phyloP scores from a whole-genome alignment of 1,140 invertebrate species.

The Magallana ariakensis region DNA sequence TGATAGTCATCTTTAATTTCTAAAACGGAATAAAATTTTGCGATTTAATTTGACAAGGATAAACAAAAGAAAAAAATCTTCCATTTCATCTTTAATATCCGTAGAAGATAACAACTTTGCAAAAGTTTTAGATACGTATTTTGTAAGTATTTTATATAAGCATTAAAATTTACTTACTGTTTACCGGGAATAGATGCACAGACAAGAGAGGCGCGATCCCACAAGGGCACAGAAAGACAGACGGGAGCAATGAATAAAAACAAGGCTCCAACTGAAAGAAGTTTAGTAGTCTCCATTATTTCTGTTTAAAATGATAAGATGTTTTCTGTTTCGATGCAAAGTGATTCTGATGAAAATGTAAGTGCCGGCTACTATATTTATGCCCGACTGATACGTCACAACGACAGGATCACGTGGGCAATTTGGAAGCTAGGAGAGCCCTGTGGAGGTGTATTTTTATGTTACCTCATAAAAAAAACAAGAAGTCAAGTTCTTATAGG shows the following conservation, averaged over 20 bases:
- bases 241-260: neutral
- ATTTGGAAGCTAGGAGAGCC: neutral
- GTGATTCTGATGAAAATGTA: neutral
- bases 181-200: neutral
- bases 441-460: constrained; percentile 13
- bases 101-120: too few relatives aligned
- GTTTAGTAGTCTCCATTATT: neutral
- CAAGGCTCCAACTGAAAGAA: neutral
- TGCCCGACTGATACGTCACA: neutral
- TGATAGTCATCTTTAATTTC: too few relatives aligned
- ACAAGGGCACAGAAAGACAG: constrained; percentile 3
- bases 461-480: constrained; percentile 1
- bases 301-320: neutral
- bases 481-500: neutral
- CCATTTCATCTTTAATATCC: too few relatives aligned
- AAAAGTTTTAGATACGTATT: too few relatives aligned
- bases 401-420: neutral
- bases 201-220: neutral
- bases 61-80: too few relatives aligned
- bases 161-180: neutral
- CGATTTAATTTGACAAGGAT: too few relatives aligned
- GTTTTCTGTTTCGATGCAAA: neutral
- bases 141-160: too few relatives aligned
- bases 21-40: too few relatives aligned
- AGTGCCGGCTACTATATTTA: constrained; percentile 14